These are phyloP conservation scores for Lagopus leucura DNA, from an alignment of 2,113 vertebrate genomes.

Conservation along the genomic window DNA sequence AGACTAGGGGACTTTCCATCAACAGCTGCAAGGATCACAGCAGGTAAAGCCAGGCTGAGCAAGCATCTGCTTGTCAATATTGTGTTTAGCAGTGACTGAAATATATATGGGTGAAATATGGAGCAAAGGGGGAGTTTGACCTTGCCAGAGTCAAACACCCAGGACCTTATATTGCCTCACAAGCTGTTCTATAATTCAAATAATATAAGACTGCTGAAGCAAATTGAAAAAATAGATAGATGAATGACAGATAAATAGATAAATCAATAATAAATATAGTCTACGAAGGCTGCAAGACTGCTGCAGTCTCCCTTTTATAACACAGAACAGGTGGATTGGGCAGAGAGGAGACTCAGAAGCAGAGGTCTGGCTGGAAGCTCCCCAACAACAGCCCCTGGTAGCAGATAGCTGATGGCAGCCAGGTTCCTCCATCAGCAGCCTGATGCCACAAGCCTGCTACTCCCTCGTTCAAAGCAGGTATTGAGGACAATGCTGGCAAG, in stretches of 20 bases:
- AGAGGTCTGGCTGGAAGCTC: background rate
- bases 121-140: background rate
- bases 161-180: background rate
- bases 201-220: background rate
- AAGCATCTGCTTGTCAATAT: background rate
- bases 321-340: background rate
- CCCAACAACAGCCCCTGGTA: background rate
- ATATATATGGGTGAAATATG: background rate
- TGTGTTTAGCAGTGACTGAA: background rate
- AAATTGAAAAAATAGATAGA: background rate
- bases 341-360: accelerated
- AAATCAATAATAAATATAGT: background rate
- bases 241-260: background rate
- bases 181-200: background rate
- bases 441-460: accelerated
- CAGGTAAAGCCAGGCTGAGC: background rate
- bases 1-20: background rate
- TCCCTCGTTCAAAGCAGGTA: background rate
- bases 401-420: background rate
- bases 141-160: accelerated
- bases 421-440: background rate
- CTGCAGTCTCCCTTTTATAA: background rate
- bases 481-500: accelerated
- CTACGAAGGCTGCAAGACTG: background rate
- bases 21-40: background rate